Conservation (phyloP, 1,140 invertebrate genomes). For the Cydia pomonella region DNA sequence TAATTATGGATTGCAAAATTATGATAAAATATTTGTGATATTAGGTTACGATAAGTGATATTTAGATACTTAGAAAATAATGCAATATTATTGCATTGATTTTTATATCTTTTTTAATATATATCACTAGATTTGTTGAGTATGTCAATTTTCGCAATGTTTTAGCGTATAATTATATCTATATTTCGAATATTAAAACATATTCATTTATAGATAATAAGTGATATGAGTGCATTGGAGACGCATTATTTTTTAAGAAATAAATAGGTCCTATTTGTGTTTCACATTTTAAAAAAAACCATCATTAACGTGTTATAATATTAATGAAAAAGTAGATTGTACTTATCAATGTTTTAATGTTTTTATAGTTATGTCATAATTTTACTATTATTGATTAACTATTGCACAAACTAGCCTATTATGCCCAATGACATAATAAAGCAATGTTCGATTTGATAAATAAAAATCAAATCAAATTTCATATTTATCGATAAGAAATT, state of each 20-base stretch:
- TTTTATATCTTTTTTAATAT: neutral
- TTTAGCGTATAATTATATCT: neutral
- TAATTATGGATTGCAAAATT: constrained; percentile 25
- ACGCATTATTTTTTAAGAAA: neutral
- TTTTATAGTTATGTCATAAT: constrained; percentile 1
- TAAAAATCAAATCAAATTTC: neutral
- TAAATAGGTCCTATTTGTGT: too few relatives aligned
- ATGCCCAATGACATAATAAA: constrained; percentile 13
- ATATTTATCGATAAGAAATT: constrained; percentile 11
- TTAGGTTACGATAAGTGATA: neutral
- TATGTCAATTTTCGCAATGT: neutral
- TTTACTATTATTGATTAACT: neutral
- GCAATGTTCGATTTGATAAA: neutral
- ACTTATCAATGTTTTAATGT: neutral
- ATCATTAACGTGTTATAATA: neutral
- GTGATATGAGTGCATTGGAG: too few relatives aligned
- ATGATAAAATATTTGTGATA: constrained; percentile 30
- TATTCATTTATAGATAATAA: neutral
- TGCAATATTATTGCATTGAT: neutral
- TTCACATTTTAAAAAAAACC: neutral
- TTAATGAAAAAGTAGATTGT: neutral
- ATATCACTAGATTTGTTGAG: neutral
- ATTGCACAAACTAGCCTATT: neutral
- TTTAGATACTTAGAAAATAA: neutral
- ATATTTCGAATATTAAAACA: neutral